Evolutionary conservation across 2,797 vertebrate genomes (phyloP), one percentile per base, ranked within the genome.

Genomic region (Helicolenus hilgendorfi): DNA sequence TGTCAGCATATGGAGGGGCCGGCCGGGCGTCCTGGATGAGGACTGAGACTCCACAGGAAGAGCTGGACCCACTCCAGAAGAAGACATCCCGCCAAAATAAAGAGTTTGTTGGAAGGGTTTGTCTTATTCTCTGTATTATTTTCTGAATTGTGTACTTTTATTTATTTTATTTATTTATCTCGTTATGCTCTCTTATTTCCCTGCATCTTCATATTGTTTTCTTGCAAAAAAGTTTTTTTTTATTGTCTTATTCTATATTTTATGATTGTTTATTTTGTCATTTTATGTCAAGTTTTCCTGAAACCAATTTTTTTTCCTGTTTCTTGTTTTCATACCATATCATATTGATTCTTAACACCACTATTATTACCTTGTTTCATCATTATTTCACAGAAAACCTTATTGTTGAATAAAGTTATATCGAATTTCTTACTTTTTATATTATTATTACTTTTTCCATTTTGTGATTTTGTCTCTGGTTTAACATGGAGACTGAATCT

Each of bases 1-100:
- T 92, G 89, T 89, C 74, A 62, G 85, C 95, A 94, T 95, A 95
- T 93, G 95, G 94, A 88, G 77, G 65, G 86, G 87, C 78, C 7
- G 81, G 76, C 78, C 81, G 22, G 79, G 85, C 26, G 36, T 87
- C 77, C 84, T 86, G 91, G 85, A 89, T 20, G 13, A 85, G 63
- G 79, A 64, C 24, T 36, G 79, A 72, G 80, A 31, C 89, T 77
- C 91, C 38, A 20, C 81, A 64, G 92, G 90, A 87, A 4, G 72
- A 41, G 67, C 83, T 95, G 92, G 92, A 90, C 4, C 11, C 0
- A 0, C 10, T 94, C 92, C 94, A 95, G 71, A 75, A 62, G 83
- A 73, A 91, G 53, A 82, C 45, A 31, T 20, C 74, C 59, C 53
- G 59, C 89, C 87, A 92, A 92, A 83, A 83, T 77, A 67, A 87